These are phyloP conservation scores for Malthinus seriepunctatus DNA, from an alignment of 2,888 invertebrate genomes.

Conservation along the genomic window DNA sequence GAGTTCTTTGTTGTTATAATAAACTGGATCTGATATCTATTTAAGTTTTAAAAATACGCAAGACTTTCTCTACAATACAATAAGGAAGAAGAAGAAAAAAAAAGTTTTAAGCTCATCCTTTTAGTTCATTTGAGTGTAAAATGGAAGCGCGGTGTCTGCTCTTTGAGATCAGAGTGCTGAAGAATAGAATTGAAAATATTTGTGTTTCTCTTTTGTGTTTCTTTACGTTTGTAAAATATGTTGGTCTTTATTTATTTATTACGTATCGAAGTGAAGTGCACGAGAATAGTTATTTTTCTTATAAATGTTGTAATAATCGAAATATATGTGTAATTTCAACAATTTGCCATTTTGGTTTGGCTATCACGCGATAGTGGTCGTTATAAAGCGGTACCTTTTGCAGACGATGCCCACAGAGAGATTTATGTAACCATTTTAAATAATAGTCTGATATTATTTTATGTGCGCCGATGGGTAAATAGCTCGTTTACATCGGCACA, in stretches of 20 bases:
- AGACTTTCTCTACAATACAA: slow-evolving; percentile 10
- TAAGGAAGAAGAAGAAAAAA: slow-evolving; percentile 33
- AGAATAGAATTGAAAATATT: slow-evolving; percentile 22
- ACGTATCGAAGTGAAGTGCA: slow-evolving; percentile 1
- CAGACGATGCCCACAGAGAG: slow-evolving; percentile 43
- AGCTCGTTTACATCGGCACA: slow-evolving; percentile 35
- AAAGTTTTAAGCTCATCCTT: slow-evolving; percentile 44
- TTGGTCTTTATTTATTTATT: slow-evolving; percentile 2
- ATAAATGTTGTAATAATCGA: no score
- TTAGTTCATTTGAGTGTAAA: slow-evolving; percentile 51
- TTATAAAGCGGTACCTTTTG: slow-evolving; percentile 42
- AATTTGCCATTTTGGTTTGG: slow-evolving; percentile 37
- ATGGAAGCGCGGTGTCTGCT: slow-evolving; percentile 44
- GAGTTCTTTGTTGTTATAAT: no score
- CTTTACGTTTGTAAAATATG: neutral
- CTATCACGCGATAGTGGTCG: slow-evolving; percentile 38
- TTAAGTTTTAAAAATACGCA: no score
- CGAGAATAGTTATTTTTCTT: no score
- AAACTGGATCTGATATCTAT: no score
- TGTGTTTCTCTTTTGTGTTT: slow-evolving; percentile 14
- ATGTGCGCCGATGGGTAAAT: slow-evolving; percentile 41
- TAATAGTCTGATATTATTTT: slow-evolving; percentile 46
- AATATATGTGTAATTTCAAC: slow-evolving; percentile 15
- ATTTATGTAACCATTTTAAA: slow-evolving; percentile 43
- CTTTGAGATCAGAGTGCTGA: slow-evolving; percentile 30